Conservation (phyloP, 2,888 invertebrate genomes). For the Cheilosia pagana region DNA sequence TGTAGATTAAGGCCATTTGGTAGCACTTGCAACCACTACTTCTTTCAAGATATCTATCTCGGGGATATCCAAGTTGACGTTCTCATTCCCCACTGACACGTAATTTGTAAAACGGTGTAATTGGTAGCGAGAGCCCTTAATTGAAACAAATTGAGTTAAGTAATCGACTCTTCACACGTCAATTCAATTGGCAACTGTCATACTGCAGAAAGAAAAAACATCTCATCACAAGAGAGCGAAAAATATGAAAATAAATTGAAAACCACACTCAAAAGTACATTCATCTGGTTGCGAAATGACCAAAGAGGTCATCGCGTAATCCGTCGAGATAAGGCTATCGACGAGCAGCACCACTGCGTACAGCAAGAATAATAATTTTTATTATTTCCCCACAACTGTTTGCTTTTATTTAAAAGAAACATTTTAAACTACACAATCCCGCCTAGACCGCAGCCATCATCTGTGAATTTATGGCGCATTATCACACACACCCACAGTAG, state of each 20-base stretch:
- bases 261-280: conserved; percentile 35
- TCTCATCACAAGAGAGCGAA: not conserved
- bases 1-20: too few species aligned
- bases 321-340: conserved; percentile 48
- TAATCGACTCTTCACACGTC: conserved; percentile 22
- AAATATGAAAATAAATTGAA: conserved; percentile 21
- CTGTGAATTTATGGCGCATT: conserved; percentile 21
- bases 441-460: not conserved
- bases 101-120: not conserved
- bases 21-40: too few species aligned
- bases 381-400: not conserved
- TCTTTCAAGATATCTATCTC: too few species aligned
- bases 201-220: not conserved
- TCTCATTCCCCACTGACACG: not conserved
- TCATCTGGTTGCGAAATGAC: conserved; percentile 50
- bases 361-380: conserved; percentile 13
- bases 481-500: conserved; percentile 4
- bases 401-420: not conserved
- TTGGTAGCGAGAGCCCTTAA: not conserved
- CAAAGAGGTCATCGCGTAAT: conserved; percentile 61
- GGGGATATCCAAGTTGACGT: not conserved
- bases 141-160: conserved; percentile 32
- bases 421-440: not conserved
- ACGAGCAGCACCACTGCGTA: conserved; percentile 14
- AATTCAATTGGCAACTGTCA: conserved; percentile 14